Conservation (phyloP, 2,113 vertebrate species). For the Pteropus alecto region DNA sequence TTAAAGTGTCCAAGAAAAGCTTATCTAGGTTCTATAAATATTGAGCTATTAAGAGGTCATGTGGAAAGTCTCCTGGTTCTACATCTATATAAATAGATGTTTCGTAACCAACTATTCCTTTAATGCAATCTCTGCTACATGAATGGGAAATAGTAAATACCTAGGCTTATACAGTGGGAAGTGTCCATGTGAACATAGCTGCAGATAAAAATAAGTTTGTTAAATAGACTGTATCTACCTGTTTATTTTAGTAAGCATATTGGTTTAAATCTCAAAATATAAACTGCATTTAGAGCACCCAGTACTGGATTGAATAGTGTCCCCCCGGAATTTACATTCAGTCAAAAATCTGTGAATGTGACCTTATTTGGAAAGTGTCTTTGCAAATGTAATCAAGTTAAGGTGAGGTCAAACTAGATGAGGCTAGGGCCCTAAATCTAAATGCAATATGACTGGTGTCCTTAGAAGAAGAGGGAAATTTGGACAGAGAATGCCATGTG, state of each 20-base stretch:
- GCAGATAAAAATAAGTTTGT: neutral
- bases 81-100: neutral
- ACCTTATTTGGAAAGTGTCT: neutral
- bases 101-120: neutral
- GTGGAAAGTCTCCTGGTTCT: constrained; percentile 17
- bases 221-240: neutral
- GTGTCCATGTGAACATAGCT: neutral
- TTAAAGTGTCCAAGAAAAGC: neutral
- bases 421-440: neutral
- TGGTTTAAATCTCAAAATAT: constrained; percentile 28
- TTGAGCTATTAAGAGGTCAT: neutral
- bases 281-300: neutral
- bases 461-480: neutral
- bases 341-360: neutral
- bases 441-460: neutral
- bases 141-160: neutral
- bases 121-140: neutral
- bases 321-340: neutral
- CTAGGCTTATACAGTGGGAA: neutral
- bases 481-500: neutral
- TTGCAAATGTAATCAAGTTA: neutral
- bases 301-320: neutral
- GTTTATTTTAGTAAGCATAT: neutral
- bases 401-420: neutral
- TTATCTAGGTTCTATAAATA: neutral